Conservation (phyloP, 1,140 invertebrate genomes). For the Heterodera carotae region DNA sequence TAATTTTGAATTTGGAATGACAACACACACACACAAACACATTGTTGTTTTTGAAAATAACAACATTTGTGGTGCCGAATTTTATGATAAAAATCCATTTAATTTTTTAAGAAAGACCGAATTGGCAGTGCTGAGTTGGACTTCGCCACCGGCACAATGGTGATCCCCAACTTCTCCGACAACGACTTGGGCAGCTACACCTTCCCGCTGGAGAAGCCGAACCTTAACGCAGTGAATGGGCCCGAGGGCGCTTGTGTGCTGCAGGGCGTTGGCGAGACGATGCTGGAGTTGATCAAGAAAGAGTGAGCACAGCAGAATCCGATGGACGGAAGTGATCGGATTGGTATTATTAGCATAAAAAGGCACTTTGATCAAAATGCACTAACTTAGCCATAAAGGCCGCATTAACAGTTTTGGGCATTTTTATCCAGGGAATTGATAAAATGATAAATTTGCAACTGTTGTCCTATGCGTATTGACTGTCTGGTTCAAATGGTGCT, state of each 20-base stretch:
- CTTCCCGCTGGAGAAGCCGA: background rate
- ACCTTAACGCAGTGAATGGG: background rate
- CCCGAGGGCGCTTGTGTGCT: background rate
- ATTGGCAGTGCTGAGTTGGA: background rate
- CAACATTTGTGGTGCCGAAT: background rate
- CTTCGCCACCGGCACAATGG: background rate
- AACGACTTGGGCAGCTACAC: constrained; percentile 2
- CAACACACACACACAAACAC: too few species aligned
- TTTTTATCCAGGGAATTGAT: background rate
- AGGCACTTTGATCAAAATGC: background rate
- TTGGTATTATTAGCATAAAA: background rate
- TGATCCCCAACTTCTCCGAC: background rate
- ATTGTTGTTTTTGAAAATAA: too few species aligned
- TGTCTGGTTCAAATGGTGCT: background rate
- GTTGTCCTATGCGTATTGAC: background rate
- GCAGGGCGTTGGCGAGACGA: constrained; percentile 2
- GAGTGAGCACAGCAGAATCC: background rate
- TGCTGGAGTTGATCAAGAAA: background rate
- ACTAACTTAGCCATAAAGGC: background rate
- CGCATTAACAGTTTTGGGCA: background rate
- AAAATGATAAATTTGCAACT: background rate
- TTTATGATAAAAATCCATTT: background rate
- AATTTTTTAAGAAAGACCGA: background rate
- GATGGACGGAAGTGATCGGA: background rate
- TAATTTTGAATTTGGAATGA: too few species aligned